These are phyloP conservation scores for Patiria pectinifera DNA, from an alignment of 53 echinoderm and acorn worm genomes.

Conservation along the genomic window DNA sequence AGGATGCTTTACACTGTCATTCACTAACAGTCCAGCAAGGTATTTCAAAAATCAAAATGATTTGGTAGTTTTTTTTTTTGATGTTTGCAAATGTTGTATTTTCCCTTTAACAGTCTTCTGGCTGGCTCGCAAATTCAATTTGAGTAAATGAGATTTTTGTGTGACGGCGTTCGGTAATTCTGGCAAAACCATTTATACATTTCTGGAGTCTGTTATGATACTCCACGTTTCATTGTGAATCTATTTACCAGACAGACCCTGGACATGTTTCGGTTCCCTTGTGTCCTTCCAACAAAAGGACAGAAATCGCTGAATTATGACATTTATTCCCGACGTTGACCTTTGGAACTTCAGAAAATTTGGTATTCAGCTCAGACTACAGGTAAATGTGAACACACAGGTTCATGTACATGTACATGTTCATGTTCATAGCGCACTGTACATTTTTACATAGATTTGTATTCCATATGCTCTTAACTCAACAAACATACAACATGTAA, in stretches of 20 bases:
- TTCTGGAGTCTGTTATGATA: not conserved
- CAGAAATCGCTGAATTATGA: not conserved
- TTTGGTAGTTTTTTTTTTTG: too few relatives aligned
- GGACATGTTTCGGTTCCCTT: not conserved
- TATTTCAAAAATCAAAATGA: too few relatives aligned
- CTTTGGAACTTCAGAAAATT: not conserved
- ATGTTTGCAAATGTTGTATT: too few relatives aligned
- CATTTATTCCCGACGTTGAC: not conserved
- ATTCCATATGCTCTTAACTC: not conserved
- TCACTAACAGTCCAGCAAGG: too few relatives aligned
- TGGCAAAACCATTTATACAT: not conserved
- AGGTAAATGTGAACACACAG: not conserved
- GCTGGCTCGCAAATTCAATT: too few relatives aligned
- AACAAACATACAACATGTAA: too few relatives aligned
- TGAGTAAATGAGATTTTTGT: not conserved
- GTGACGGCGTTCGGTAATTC: not conserved
- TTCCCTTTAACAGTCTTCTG: too few relatives aligned
- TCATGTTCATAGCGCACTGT: not conserved
- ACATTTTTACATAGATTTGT: not conserved
- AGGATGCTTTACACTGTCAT: too few relatives aligned
- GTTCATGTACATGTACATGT: not conserved
- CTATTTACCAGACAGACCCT: not conserved
- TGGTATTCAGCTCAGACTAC: not conserved
- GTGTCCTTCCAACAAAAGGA: not conserved
- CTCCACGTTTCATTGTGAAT: not conserved